Base-by-base conservation (phyloP, 2,888 invertebrate species). In the Hyalella azteca region DNA sequence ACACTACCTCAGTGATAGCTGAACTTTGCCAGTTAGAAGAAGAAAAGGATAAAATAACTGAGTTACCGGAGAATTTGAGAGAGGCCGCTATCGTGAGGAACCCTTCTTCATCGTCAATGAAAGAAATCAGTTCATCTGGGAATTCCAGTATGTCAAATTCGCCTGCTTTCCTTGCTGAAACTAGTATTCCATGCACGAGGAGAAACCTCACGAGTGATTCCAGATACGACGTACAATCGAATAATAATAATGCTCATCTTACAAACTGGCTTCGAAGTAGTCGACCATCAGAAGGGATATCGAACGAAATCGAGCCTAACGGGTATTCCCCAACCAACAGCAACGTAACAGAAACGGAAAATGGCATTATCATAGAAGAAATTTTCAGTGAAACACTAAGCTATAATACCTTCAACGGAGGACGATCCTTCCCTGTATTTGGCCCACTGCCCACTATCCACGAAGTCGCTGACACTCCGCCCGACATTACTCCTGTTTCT, bases 91-190 rank as follows among this genome's bases (percentile, higher is more conserved):
- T 66, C 36, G 66, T 66, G 7, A 40, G 75, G 26, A 75, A 75
- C 32, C 45, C 45, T n/a, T 45, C 41, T 19, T 26, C 41, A 3
- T 45, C 40, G 9, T 45, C 45, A n/a, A n/a, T 41, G 40, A 41
- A 75, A 45, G 75, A 75, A 45, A 75, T 29, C 9, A 75, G 75
- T 39, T 75, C 75, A 29, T 75, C 75, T 32, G 75, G 75, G 2
- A 45, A 75, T 75, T 75, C 75, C 22, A 75, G 75, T 39, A 75
- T 75, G 75, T 75, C 75, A 39, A 75, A 75, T 19, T 75, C 75
- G 11, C 75, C 75, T 4, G 75, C 41, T 41, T 39, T 75, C 3
- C 45, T 45, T 9, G 40, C 75, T 45, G 75, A 75, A 22, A 41
- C 45, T 26, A 75, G 45, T 39, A n/a, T 39, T 41, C 45, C 45